Base-by-base conservation (phyloP, 2,888 invertebrate genomes). In the Oxycera nigricornis region DNA sequence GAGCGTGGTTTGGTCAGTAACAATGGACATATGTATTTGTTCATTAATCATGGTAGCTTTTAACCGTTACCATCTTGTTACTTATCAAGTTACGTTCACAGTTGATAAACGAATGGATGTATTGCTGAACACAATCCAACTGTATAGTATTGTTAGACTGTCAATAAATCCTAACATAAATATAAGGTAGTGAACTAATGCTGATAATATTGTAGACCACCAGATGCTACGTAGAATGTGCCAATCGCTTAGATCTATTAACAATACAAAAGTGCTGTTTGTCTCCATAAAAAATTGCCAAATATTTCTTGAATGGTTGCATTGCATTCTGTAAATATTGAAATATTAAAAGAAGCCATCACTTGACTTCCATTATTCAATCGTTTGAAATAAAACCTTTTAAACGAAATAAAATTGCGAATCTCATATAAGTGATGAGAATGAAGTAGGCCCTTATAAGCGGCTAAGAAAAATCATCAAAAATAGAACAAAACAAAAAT, bases 281-380 rank as follows among this genome's bases (percentile, higher is more conserved):
- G 35, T n/a, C 35, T 35, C 35, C 6, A n/a, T n/a, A 35, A 50
- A 50, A n/a, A 9, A 50, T n/a, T 6, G 55, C 24, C 11, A 11
- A 39, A 65, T 41, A 35, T 24, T 65, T 39, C 65, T 65, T 65
- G 65, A 65, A 65, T 65, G 41, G 65, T 41, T 39, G 2, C 20
- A 24, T 65, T 41, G 65, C 14, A 26, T 3, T 4, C 20, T 61
- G n/a, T 61, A n/a, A 17, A 31, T 31, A 61, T n/a, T 30, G 14
- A 31, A n/a, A 31, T 31, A 31, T 61, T 31, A 7, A 6, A 35
- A 35, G 11, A 7, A 35, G 35, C 11, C 6, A 59, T 28, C 59
- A 30, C 59, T 28, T 30, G 11, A 59, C 30, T 4, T n/a, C 30
- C 14, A 2, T 14, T 2, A 2, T 28, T 30, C n/a, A 30, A 59